Base-by-base conservation (phyloP, 2,113 vertebrate genomes). In the Eidolon helvum region DNA sequence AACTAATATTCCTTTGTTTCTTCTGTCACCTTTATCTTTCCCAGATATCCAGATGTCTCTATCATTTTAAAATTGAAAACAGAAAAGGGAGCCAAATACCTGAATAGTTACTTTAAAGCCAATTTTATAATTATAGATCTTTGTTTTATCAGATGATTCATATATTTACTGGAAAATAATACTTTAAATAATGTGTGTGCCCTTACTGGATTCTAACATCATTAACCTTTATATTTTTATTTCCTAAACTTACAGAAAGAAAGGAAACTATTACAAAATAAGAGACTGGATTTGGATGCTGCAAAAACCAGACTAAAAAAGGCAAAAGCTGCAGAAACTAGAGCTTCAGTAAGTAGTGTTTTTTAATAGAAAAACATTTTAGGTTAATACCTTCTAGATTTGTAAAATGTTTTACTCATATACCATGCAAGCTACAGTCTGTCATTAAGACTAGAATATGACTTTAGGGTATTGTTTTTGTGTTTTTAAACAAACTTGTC, bases 271-370 rank as follows among this genome's bases (percentile, higher is more conserved):
- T 98, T 99, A 95, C 99, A 99, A 96, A 99, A 99, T 95, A 99
- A 99, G 98, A 99, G 99, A 59, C 96, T 99, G 98, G 99, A 99
- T 98, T 98, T 99, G 98, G 99, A 99, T 98, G 99, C 99, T 63
- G 99, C 99, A 66, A 99, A 99, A 99, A 99, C 99, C 40, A 99
- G 99, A 96, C 97, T 99, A 97, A 99, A 99, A 99, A 99, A 99
- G 97, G 99, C 99, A 97, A 99, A 99, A 98, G 98, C 99, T 98
- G 97, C 99, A 87, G 99, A 99, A 90, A 99, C 99, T 86, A 99
- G 99, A 98, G 99, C 99, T 97, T 99, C 99, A 91, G 99, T 99
- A 98, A 99, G 99, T 99, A 97, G 61, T 45, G 9, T 88, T 94
- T 80, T 88, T 87, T 84, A 94, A 83, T 75, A 95, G 53, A 96